Percentiles rank a stretch among this genome's conserved stretches.
Evolutionary conservation across 2,113 vertebrate genomes (phyloP).

Genomic region (Ibidorhyncha struthersii): DNA sequence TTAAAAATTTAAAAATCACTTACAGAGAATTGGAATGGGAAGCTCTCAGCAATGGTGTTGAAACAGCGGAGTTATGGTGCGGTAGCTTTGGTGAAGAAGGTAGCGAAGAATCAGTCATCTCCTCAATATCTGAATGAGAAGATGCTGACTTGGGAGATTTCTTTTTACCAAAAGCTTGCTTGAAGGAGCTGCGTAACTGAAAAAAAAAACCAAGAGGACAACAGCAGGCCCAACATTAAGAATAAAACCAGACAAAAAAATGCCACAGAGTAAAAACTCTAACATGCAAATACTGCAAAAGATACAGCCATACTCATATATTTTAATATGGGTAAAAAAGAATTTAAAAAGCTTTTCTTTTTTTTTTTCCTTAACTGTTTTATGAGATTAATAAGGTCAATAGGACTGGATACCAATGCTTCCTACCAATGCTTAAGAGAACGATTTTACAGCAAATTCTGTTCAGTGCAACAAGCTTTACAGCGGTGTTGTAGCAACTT

Average conservation of each 20-base stretch:
- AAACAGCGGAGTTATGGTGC: conserved; percentile 82
- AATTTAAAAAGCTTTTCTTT: not conserved
- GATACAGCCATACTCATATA: conserved; percentile 13
- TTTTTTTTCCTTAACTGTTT: not conserved
- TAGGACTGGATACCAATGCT: conserved; percentile 33
- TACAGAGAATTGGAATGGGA: conserved; percentile 94
- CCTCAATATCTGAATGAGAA: conserved; percentile 98
- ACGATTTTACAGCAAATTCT: conserved; percentile 3
- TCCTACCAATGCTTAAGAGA: conserved; percentile 5
- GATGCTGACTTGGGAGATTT: conserved; percentile 98
- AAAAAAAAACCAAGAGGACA: conserved; percentile 19
- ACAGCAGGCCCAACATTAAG: not conserved
- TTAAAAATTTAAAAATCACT: conserved; percentile 44
- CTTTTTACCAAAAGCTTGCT: conserved; percentile 98
- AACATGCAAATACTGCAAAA: conserved; percentile 65
- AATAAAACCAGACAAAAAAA: not conserved
- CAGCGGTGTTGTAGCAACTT: not conserved
- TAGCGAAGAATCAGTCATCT: conserved; percentile 95
- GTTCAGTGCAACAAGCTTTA: conserved; percentile 35
- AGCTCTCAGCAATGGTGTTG: conserved; percentile 85
- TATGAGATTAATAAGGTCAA: conserved; percentile 64
- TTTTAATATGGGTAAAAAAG: not conserved
- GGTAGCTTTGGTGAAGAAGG: conserved; percentile 94
- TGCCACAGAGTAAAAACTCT: not conserved
- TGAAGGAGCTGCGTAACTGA: conserved; percentile 98